phyloP scores from a whole-genome alignment of 2,888 invertebrate genomes.

The Chrysolina haemoptera region DNA sequence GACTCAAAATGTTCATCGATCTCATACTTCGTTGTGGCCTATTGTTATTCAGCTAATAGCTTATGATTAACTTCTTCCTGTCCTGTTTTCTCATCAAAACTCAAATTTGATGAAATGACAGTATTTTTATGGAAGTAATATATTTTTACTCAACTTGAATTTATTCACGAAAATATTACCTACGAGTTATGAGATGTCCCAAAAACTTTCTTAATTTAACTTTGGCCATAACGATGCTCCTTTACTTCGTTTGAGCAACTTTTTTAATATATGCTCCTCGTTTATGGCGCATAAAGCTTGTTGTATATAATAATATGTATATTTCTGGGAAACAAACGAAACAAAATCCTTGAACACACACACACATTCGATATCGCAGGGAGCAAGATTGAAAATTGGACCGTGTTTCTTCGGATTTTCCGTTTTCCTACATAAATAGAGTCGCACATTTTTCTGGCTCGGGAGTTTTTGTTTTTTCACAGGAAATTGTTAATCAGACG shows the following conservation, averaged over 20 bases:
- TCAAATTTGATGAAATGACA: conserved; percentile 13
- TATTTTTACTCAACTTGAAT: conserved; percentile 25
- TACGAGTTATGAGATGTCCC: conserved; percentile 29
- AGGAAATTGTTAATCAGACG: conserved; percentile 48
- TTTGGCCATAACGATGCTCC: conserved; percentile 27
- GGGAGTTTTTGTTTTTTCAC: conserved; percentile 47
- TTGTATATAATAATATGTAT: conserved; percentile 29
- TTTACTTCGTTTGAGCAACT: conserved; percentile 33
- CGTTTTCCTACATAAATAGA: conserved; percentile 40
- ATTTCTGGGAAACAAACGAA: conserved; percentile 27
- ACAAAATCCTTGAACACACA: conserved; percentile 15
- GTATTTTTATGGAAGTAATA: conserved; percentile 1
- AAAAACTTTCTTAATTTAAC: conserved; percentile 41
- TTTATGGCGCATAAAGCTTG: conserved; percentile 30
- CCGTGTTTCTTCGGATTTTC: conserved; percentile 25
- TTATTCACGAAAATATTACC: conserved; percentile 32
- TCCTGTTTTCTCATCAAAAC: background rate
- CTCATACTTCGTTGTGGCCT: too few relatives aligned
- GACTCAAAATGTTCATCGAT: too few relatives aligned
- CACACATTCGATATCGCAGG: conserved; percentile 17
- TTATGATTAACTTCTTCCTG: too few relatives aligned
- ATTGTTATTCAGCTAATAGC: too few relatives aligned
- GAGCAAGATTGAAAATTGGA: conserved; percentile 23
- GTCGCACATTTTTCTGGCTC: conserved; percentile 47
- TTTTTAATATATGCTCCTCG: conserved; percentile 35